Evolutionary conservation across 1,140 invertebrate genomes (phyloP).

Genomic region (Caerostris darwini): DNA sequence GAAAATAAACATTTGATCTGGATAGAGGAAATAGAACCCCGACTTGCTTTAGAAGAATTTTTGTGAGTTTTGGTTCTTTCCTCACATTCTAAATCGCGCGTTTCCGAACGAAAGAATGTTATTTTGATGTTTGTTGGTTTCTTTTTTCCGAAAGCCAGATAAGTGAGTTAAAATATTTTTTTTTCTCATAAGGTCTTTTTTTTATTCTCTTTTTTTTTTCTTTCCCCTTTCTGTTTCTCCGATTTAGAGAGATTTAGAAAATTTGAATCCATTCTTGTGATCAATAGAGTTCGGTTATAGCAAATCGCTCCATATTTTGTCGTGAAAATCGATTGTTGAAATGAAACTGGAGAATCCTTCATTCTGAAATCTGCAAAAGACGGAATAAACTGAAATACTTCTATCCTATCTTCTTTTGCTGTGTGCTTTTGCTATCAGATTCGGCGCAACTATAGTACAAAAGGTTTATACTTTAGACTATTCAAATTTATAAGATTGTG

Average conservation of each 20-base stretch:
- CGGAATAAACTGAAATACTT: neutral
- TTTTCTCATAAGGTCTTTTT: neutral
- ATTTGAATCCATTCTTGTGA: conserved; percentile 23
- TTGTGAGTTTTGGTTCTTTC: conserved; percentile 10
- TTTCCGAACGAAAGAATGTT: neutral
- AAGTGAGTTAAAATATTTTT: conserved; percentile 36
- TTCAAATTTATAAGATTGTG: neutral
- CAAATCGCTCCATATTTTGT: conserved; percentile 21
- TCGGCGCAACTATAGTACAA: neutral
- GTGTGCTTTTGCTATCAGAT: neutral
- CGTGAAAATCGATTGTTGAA: neutral
- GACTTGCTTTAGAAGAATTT: neutral
- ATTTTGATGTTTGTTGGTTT: neutral
- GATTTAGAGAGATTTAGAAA: conserved; percentile 12
- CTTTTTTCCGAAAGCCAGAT: neutral
- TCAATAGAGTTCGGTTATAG: conserved; percentile 1
- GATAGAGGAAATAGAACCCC: neutral
- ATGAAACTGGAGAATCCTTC: neutral
- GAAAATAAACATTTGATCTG: conserved; percentile 58
- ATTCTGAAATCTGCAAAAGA: neutral
- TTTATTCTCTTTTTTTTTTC: neutral
- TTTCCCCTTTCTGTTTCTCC: neutral
- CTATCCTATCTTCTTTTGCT: neutral
- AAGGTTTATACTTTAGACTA: neutral
- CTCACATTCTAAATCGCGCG: conserved; percentile 1